Conservation (phyloP, 2,113 vertebrate species). For the Blennius ocellaris region DNA sequence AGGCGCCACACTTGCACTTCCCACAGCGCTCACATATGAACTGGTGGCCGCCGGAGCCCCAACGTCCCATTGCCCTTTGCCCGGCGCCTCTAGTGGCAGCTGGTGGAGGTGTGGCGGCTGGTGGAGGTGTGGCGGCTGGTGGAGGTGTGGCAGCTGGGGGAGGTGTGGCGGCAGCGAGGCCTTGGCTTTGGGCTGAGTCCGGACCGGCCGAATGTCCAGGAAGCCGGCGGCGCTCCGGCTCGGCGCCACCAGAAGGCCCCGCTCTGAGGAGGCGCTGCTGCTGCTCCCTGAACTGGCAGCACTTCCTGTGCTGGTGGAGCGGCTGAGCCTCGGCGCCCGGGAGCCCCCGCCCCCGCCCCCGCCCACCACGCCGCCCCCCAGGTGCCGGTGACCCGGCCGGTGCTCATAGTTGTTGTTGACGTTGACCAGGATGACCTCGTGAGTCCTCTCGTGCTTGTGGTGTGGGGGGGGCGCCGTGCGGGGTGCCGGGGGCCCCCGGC, state of each 20-base stretch:
- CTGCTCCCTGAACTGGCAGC: conserved; percentile 94
- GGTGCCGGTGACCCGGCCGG: conserved; percentile 76
- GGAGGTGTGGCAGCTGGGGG: conserved; percentile 74
- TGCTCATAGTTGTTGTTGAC: conserved; percentile 94
- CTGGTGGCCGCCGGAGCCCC: conserved; percentile 84
- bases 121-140: conserved; percentile 63
- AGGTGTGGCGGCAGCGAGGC: conserved; percentile 52
- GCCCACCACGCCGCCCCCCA: conserved; percentile 44
- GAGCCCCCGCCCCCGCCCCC: conserved; percentile 57
- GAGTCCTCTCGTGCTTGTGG: conserved; percentile 95
- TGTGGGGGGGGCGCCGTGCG: conserved; percentile 71
- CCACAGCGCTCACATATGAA: conserved; percentile 96
- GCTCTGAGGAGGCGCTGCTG: conserved; percentile 94
- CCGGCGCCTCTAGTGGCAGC: conserved; percentile 83
- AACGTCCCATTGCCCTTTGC: conserved; percentile 85
- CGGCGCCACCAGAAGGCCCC: conserved; percentile 89
- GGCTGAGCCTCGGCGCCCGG: conserved; percentile 88
- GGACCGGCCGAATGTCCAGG: conserved; percentile 84
- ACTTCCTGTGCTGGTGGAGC: conserved; percentile 95
- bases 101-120: conserved; percentile 72
- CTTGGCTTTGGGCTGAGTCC: conserved; percentile 91
- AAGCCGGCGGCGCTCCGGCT: conserved; percentile 66
- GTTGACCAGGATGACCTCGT: conserved; percentile 93
- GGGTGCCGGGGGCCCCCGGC: conserved; percentile 83
- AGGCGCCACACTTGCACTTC: conserved; percentile 95